These are phyloP conservation scores for Pelodytes ibericus DNA, from an alignment of 2,797 vertebrate genomes.

Conservation along the genomic window DNA sequence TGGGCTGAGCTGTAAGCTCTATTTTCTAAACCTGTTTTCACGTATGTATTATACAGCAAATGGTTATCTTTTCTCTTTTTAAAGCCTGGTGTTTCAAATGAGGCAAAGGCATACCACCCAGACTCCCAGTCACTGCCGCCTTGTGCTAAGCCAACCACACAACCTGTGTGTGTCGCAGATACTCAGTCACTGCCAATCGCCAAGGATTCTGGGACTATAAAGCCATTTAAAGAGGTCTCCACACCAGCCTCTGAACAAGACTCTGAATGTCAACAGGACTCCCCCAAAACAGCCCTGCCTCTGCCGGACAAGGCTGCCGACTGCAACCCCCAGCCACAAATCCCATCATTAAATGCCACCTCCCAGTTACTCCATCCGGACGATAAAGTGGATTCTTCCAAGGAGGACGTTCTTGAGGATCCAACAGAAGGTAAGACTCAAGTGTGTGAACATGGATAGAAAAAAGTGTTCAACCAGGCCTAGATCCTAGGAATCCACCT, in stretches of 20 bases:
- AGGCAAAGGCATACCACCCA: neutral
- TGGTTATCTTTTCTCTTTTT: neutral
- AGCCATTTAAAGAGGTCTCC: neutral
- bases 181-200: neutral
- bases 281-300: neutral
- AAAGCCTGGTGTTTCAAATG: slow-evolving; percentile 2
- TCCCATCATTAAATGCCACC: slow-evolving; percentile 41
- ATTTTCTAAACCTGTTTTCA: too few species aligned
- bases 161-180: neutral
- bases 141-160: neutral
- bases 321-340: slow-evolving; percentile 56
- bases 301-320: slow-evolving; percentile 57
- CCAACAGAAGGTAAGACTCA: slow-evolving; percentile 76
- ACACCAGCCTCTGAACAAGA: neutral
- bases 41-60: too few species aligned
- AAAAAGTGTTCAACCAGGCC: too few species aligned
- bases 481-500: too few species aligned
- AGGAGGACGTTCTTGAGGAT: slow-evolving; percentile 78
- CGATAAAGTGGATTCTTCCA: slow-evolving; percentile 79
- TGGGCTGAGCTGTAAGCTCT: too few species aligned
- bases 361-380: slow-evolving; percentile 59
- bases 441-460: neutral
- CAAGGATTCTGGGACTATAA: neutral
- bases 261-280: neutral
- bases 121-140: neutral